phyloP scores from a whole-genome alignment of 1,140 invertebrate species.

The Ylistrum balloti region DNA sequence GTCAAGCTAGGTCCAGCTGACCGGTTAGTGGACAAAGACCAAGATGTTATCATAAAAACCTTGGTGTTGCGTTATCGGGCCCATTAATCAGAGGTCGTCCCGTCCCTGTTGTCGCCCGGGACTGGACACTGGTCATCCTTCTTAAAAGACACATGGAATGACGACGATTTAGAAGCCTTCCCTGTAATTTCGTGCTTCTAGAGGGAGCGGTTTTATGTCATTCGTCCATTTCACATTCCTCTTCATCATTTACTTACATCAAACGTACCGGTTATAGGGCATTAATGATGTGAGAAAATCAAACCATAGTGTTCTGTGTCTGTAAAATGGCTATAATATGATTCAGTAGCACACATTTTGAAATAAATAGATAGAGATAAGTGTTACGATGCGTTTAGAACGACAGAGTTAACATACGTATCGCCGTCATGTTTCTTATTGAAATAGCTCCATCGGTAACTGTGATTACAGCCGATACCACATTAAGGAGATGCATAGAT shows the following conservation, averaged over 20 bases:
- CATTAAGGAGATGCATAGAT: too few species aligned
- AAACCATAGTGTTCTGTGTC: background rate
- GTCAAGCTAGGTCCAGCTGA: conserved; percentile 31
- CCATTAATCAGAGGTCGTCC: conserved; percentile 14
- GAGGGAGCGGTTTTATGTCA: conserved; percentile 29
- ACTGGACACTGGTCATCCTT: background rate
- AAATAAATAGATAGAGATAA: background rate
- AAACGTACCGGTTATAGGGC: background rate
- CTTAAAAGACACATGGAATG: background rate
- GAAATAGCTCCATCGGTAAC: background rate
- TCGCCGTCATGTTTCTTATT: background rate
- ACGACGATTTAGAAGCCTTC: background rate
- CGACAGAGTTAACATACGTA: background rate
- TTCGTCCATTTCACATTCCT: conserved; percentile 33
- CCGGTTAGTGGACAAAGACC: conserved; percentile 2
- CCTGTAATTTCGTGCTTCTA: conserved; percentile 4
- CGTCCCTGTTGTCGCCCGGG: background rate
- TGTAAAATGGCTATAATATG: background rate
- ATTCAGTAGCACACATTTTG: background rate
- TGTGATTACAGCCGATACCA: too few species aligned
- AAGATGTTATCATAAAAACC: conserved; percentile 29
- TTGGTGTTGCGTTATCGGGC: conserved; percentile 19
- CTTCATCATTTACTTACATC: conserved; percentile 21
- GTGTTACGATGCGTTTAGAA: background rate
- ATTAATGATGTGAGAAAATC: background rate